phyloP scores from a whole-genome alignment of 1,140 invertebrate genomes.

The Oryzaephilus surinamensis region DNA sequence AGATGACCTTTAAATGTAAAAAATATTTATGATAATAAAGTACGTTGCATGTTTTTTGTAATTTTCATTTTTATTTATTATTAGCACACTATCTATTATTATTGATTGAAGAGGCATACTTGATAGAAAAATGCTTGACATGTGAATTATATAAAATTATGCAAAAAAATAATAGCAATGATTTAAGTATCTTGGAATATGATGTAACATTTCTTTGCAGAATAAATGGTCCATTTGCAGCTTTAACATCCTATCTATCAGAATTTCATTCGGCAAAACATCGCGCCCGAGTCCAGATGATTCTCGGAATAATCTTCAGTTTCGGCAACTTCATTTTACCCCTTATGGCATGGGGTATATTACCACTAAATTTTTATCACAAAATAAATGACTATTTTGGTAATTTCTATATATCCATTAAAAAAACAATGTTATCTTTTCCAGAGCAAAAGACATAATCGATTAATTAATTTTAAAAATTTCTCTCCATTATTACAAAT shows the following conservation, averaged over 20 bases:
- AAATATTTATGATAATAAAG: too few relatives aligned
- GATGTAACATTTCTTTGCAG: slow-evolving; percentile 5
- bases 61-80: too few relatives aligned
- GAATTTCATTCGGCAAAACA: slow-evolving; percentile 54
- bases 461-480: not conserved
- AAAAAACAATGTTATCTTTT: not conserved
- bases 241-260: slow-evolving; percentile 56
- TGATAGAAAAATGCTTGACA: too few relatives aligned
- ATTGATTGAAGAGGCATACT: too few relatives aligned
- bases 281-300: slow-evolving; percentile 50
- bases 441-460: not conserved
- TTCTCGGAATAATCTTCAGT: slow-evolving; percentile 50
- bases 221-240: slow-evolving; percentile 40
- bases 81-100: too few relatives aligned
- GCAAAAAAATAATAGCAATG: too few relatives aligned
- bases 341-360: slow-evolving; percentile 16
- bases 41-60: too few relatives aligned
- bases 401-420: slow-evolving; percentile 3
- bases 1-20: too few relatives aligned
- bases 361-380: slow-evolving; percentile 16
- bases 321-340: slow-evolving; percentile 21
- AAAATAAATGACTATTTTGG: slow-evolving; percentile 12
- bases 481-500: not conserved
- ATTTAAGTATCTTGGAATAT: too few relatives aligned
- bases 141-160: too few relatives aligned